Evolutionary conservation across 2,797 vertebrate species (phyloP), one percentile per base, ranked within the genome.

Genomic region (Eospalax fontanierii): DNA sequence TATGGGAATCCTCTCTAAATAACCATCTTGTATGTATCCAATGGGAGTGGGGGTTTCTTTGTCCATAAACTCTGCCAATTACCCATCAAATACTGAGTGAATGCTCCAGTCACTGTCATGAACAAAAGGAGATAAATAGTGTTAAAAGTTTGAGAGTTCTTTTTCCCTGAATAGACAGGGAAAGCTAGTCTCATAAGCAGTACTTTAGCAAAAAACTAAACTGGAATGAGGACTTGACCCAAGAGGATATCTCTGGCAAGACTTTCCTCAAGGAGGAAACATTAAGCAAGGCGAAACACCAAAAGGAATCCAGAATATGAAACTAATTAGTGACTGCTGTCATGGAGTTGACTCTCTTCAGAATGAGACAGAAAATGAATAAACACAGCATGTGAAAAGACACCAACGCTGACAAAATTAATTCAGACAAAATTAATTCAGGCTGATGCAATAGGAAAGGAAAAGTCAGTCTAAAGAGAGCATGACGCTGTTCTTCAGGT

Each of bases 11-110:
- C 15, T 91, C 28, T 43, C 33, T 80, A 70, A 76, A 35, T 21
- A 73, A 1, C 19, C 22, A 75, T 26, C 33, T 79, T 43, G 12
- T n/a, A 11, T 61, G 14, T 22, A 19, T 63, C 35, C 19, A 66
- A 35, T 22, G n/a, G 24, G 30, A 22, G 10, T 79, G 70, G 50
- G 50, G 12, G 81, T 28, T 50, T 61, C 7, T 63, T 30, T 93
- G 10, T 89, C 57, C 81, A 22, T 28, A 66, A 6, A 65, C 46
- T 87, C 65, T 54, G 16, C 24, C 46, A 78, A 57, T 87, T 79
- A 81, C 4, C 80, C 65, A 70, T 71, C 50, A 91, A 78, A 81
- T 82, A 87, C 78, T 81, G 40, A 82, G 16, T 40, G 87, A 83
- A 89, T 91, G 38, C 61, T 84, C 38, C 22, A 24, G 11, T 30